A percentile compares a stretch with the other conserved stretches of the same genome.
Conservation (phyloP, 2,113 vertebrate genomes). For the Coturnix japonica region DNA sequence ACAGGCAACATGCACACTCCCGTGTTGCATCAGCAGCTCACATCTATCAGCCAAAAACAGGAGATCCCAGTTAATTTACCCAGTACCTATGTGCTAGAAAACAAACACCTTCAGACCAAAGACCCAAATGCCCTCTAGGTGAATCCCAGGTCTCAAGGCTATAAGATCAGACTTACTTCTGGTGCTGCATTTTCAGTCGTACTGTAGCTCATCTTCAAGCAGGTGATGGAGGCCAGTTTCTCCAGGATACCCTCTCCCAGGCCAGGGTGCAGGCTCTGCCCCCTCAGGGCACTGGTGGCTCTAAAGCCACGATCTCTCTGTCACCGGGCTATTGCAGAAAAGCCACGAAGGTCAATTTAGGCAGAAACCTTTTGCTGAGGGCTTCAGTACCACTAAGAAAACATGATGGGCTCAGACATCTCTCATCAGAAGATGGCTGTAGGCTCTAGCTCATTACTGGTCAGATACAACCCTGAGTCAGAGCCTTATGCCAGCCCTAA, state of each 20-base stretch:
- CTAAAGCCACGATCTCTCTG: not conserved
- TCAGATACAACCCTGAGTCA: conserved; percentile 66
- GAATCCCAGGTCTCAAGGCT: not conserved
- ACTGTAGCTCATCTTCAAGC: conserved; percentile 36
- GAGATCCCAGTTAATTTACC: not conserved
- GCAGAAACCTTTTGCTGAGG: not conserved
- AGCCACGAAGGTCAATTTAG: not conserved
- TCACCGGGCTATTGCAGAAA: not conserved
- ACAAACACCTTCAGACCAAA: not conserved
- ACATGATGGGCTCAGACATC: conserved; percentile 10
- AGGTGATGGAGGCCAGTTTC: not conserved
- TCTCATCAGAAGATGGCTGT: conserved; percentile 32
- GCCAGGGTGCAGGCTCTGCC: not conserved
- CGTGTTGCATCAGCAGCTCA: not conserved
- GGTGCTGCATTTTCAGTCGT: conserved; percentile 30
- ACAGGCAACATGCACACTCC: accelerated
- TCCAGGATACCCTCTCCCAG: not conserved
- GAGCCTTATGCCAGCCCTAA: conserved; percentile 62
- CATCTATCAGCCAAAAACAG: not conserved
- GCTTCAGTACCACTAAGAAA: conserved; percentile 23
- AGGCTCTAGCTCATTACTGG: conserved; percentile 54
- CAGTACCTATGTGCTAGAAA: not conserved
- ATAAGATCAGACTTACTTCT: conserved; percentile 44
- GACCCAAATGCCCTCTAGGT: not conserved
- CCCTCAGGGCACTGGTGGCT: not conserved